Evolutionary conservation across 2,113 vertebrate genomes (phyloP).

Genomic region (Trinectes maculatus): DNA sequence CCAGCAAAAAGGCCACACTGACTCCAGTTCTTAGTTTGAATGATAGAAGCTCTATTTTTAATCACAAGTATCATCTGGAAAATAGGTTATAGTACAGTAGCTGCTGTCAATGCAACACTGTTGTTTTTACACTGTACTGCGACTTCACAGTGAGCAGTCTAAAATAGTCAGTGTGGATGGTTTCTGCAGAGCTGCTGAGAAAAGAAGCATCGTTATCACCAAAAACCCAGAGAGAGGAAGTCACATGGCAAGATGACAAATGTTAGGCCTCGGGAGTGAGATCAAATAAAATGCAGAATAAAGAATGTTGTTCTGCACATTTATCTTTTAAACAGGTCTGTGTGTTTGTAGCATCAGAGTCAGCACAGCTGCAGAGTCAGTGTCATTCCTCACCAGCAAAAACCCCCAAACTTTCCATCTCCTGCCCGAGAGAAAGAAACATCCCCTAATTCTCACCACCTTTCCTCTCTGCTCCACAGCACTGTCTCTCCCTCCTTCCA

Average conservation of each 20-base stretch:
- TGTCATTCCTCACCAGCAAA: not conserved
- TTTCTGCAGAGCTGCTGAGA: not conserved
- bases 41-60: slow-evolving; percentile 2
- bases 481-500: not conserved
- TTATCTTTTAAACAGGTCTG: not conserved
- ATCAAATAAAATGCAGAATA: slow-evolving; percentile 7
- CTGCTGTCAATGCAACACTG: not conserved
- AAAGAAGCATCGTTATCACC: not conserved
- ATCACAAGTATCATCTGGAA: slow-evolving; percentile 25
- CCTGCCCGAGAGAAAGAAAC: not conserved
- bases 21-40: not conserved
- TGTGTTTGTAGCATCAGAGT: not conserved
- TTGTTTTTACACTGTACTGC: slow-evolving; percentile 1
- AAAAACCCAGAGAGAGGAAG: not conserved
- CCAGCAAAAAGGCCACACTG: not conserved
- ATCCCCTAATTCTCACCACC: not conserved
- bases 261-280: not conserved
- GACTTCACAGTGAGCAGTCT: slow-evolving; percentile 45
- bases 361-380: not conserved
- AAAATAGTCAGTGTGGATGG: not conserved
- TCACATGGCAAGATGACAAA: not conserved
- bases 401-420: not conserved
- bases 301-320: not conserved
- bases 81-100: slow-evolving; percentile 21
- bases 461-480: not conserved